Percentiles rank a stretch among this genome's conserved stretches.
Evolutionary conservation across 2,797 vertebrate genomes (phyloP).

Genomic region (Betta splendens): DNA sequence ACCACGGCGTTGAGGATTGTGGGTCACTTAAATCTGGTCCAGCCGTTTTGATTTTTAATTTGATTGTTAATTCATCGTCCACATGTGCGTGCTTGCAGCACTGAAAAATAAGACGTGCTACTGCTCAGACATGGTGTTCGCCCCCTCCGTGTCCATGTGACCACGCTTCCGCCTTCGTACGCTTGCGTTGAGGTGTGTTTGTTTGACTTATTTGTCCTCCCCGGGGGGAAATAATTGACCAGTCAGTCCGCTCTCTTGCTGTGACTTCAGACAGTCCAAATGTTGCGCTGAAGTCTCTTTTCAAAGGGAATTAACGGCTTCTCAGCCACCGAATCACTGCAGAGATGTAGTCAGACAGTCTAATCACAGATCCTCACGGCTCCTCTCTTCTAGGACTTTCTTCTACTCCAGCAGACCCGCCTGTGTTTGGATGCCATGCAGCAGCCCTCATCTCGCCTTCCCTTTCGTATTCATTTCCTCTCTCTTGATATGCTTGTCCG

Average conservation of each 20-base stretch:
- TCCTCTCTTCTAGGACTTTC: conserved; percentile 48
- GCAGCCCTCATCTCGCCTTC: conserved; percentile 33
- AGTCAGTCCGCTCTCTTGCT: conserved; percentile 49
- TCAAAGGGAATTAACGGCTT: conserved; percentile 55
- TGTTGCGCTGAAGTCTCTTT: conserved; percentile 58
- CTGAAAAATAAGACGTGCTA: conserved; percentile 6
- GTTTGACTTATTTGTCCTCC: conserved; percentile 47
- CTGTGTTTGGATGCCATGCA: conserved; percentile 21
- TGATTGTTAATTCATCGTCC: neutral
- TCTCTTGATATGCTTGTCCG: conserved; percentile 51
- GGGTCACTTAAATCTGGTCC: no score
- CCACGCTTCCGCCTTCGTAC: conserved; percentile 11
- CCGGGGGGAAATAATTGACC: conserved; percentile 58
- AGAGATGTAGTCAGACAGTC: conserved; percentile 68
- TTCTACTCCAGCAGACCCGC: conserved; percentile 43
- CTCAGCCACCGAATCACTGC: conserved; percentile 55
- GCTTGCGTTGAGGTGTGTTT: conserved; percentile 22
- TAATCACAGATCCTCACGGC: conserved; percentile 59
- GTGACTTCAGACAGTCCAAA: conserved; percentile 61
- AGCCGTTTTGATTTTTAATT: no score
- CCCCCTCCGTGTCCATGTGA: neutral
- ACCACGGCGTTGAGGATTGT: no score
- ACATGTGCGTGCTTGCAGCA: neutral
- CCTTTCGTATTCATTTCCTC: conserved; percentile 45
- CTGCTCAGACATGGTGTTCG: neutral